phyloP scores from a whole-genome alignment of 1,140 invertebrate genomes.

The Aethina tumida region DNA sequence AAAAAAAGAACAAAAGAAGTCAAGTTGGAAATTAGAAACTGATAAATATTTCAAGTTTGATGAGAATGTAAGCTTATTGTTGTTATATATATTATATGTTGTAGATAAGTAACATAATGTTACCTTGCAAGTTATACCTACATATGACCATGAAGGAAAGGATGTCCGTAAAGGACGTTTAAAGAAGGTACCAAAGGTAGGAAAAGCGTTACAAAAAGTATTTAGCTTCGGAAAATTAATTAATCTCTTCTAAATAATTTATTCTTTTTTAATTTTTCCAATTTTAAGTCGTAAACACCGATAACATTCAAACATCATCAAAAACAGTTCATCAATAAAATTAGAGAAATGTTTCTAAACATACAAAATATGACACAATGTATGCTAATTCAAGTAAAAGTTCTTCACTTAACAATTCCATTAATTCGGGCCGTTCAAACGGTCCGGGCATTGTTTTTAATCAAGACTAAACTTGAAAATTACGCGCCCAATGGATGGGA shows the following conservation, averaged over 20 bases:
- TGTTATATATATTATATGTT: neutral
- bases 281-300: too few relatives aligned
- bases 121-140: slow-evolving; percentile 75
- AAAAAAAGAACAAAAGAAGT: slow-evolving; percentile 74
- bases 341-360: too few relatives aligned
- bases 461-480: too few relatives aligned
- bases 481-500: too few relatives aligned
- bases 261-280: too few relatives aligned
- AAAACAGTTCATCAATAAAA: too few relatives aligned
- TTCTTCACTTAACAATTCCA: too few relatives aligned
- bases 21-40: slow-evolving; percentile 63
- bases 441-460: too few relatives aligned
- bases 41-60: slow-evolving; percentile 94
- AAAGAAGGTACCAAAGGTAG: slow-evolving; percentile 87
- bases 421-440: too few relatives aligned
- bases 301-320: too few relatives aligned
- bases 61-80: slow-evolving; percentile 62
- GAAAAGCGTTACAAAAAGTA: slow-evolving; percentile 88
- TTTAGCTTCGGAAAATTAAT: slow-evolving; percentile 35
- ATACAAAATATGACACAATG: too few relatives aligned
- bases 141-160: slow-evolving; percentile 82
- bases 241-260: neutral
- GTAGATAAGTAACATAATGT: neutral
- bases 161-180: slow-evolving; percentile 83
- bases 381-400: too few relatives aligned